phyloP scores from a whole-genome alignment of 2,113 vertebrate genomes.

The Ctenodactylus gundi region DNA sequence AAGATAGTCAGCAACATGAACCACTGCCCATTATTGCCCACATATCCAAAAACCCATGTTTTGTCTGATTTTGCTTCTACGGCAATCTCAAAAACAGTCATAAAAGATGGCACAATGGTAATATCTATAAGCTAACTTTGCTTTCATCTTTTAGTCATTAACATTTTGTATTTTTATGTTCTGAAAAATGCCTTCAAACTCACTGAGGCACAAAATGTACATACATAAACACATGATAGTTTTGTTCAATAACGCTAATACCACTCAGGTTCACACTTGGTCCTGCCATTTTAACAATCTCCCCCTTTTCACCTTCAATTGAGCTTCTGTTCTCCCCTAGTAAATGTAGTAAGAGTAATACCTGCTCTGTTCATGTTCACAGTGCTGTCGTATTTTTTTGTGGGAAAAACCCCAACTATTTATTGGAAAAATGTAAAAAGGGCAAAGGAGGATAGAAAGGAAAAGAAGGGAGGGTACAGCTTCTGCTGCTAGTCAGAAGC shows the following conservation, averaged over 20 bases:
- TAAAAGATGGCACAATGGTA: background rate
- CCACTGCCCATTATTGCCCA: background rate
- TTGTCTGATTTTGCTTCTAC: background rate
- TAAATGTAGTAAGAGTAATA: background rate
- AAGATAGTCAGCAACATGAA: background rate
- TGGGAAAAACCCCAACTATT: too few species aligned
- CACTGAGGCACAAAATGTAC: background rate
- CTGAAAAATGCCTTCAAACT: slow-evolving; percentile 1
- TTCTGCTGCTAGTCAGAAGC: too few species aligned
- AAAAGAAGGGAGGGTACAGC: too few species aligned
- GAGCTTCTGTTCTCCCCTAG: background rate
- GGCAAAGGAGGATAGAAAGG: too few species aligned
- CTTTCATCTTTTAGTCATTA: slow-evolving; percentile 18
- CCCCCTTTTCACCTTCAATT: background rate
- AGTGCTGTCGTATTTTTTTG: slow-evolving; percentile 4
- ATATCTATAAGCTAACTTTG: background rate
- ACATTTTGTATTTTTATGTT: background rate
- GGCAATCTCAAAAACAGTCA: background rate
- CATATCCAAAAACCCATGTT: background rate
- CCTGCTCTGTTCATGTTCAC: background rate
- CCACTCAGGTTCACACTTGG: background rate
- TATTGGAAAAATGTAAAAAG: too few species aligned
- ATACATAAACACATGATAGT: background rate
- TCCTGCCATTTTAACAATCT: background rate
- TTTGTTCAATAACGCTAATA: slow-evolving; percentile 42